phyloP scores from a whole-genome alignment of 2,113 vertebrate species.

The Cyanistes caeruleus region DNA sequence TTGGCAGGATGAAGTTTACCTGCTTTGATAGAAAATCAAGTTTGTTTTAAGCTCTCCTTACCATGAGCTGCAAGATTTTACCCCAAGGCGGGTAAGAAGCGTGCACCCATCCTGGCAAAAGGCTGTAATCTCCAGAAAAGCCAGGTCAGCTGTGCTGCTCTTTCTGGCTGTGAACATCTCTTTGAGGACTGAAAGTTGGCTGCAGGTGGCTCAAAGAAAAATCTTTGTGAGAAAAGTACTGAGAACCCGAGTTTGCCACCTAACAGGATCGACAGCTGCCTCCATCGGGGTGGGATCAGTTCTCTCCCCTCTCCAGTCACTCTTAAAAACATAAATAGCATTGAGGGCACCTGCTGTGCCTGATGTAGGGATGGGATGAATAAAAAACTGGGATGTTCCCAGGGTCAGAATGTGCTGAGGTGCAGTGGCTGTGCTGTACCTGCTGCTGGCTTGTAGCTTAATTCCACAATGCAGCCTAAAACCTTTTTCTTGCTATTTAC shows the following conservation, averaged over 20 bases:
- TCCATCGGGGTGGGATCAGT: fast-evolving
- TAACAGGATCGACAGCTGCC: neutral
- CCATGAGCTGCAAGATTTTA: neutral
- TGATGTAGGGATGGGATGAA: neutral
- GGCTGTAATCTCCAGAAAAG: neutral
- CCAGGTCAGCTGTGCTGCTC: neutral
- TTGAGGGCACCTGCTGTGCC: neutral
- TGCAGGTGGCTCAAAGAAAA: neutral
- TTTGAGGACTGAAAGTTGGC: neutral
- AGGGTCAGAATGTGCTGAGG: neutral
- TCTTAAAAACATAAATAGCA: neutral
- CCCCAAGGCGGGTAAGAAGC: neutral
- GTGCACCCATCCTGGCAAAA: neutral
- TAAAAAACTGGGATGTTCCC: neutral
- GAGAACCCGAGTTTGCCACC: neutral
- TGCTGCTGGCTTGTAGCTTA: neutral
- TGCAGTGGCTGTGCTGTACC: neutral
- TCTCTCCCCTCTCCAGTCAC: neutral
- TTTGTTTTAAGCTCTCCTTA: neutral
- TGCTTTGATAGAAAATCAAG: neutral
- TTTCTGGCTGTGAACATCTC: neutral
- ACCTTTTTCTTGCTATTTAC: neutral
- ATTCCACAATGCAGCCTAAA: neutral
- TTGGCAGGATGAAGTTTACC: neutral
- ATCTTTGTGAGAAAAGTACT: neutral